Percentiles rank a stretch among this genome's conserved stretches.
Evolutionary conservation across 2,113 vertebrate genomes (phyloP).

Genomic region (Cephalopterus ornatus): DNA sequence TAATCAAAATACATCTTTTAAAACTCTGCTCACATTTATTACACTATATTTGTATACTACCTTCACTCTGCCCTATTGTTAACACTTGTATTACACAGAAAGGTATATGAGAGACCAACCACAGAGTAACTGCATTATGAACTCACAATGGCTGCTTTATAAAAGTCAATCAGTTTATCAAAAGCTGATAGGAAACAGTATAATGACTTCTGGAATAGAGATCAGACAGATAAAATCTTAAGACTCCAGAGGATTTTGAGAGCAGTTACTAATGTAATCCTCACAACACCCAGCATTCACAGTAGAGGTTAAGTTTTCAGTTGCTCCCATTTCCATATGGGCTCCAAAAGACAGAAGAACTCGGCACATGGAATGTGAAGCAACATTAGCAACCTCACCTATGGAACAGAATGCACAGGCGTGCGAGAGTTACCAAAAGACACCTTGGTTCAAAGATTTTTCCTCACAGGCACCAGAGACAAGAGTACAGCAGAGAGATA

Average conservation of each 20-base stretch:
- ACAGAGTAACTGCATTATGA: background rate
- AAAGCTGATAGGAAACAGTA: background rate
- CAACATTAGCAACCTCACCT: background rate
- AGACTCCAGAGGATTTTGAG: background rate
- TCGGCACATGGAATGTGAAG: accelerated
- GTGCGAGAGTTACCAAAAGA: background rate
- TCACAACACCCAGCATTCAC: background rate
- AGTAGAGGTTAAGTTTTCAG: background rate
- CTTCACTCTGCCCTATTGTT: background rate
- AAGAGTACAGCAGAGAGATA: background rate
- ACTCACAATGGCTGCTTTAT: background rate
- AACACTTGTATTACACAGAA: background rate
- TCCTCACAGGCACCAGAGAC: background rate
- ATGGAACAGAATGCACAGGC: background rate
- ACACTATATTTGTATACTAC: background rate
- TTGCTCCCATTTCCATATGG: background rate
- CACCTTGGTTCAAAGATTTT: background rate
- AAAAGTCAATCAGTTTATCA: background rate
- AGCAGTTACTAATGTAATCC: background rate
- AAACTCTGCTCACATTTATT: background rate
- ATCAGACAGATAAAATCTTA: background rate
- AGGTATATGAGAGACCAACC: background rate
- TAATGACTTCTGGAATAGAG: background rate
- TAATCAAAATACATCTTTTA: background rate
- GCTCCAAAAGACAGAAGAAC: background rate